Evolutionary conservation across 1,140 invertebrate genomes (phyloP).

Genomic region (Heliconius nattereri): DNA sequence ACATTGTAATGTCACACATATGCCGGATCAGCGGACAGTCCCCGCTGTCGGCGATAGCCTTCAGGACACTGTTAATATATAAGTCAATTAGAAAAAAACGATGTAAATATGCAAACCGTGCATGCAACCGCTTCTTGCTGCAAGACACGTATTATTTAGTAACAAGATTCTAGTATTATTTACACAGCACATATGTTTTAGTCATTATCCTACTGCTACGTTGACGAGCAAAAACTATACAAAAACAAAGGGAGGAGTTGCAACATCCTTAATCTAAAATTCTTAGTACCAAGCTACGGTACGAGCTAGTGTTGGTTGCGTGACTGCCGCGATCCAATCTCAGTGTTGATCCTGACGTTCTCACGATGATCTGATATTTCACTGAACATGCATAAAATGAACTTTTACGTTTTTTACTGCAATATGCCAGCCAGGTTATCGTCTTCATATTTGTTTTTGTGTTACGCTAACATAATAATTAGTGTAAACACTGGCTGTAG

Average conservation of each 20-base stretch:
- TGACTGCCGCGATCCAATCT: conserved; percentile 64
- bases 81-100: not conserved
- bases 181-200: conserved; percentile 18
- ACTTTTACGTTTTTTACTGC: conserved; percentile 59
- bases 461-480: not conserved
- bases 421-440: conserved; percentile 51
- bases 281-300: conserved; percentile 39
- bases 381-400: conserved; percentile 76
- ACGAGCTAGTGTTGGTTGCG: conserved; percentile 67
- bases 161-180: conserved; percentile 17
- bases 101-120: not conserved
- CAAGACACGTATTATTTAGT: conserved; percentile 3
- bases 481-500: not conserved
- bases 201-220: conserved; percentile 25
- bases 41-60: no score
- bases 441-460: conserved; percentile 40
- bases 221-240: conserved; percentile 24
- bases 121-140: not conserved
- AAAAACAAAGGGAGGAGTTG: conserved; percentile 54
- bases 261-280: conserved; percentile 49
- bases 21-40: no score
- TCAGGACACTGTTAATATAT: no score
- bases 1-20: no score
- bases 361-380: conserved; percentile 79
- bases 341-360: conserved; percentile 55